Conservation (phyloP, 2,113 vertebrate genomes). For the Fulica atra region DNA sequence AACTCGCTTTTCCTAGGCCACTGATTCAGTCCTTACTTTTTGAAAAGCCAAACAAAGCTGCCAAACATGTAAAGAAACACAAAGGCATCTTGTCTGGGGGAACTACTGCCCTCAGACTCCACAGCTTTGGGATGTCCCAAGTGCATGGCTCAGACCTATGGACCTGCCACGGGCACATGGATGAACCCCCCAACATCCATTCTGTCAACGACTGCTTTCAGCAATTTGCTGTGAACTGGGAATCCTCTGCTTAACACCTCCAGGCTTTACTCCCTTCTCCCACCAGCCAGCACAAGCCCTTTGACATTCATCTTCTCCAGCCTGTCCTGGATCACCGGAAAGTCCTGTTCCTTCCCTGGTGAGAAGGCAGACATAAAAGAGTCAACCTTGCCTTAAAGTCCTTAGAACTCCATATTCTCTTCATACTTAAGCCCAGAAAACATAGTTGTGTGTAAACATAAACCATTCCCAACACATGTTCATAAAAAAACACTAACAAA, state of each 20-base stretch:
- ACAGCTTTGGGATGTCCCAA: not conserved
- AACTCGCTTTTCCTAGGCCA: not conserved
- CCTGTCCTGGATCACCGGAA: not conserved
- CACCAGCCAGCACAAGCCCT: not conserved
- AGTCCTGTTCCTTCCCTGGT: not conserved
- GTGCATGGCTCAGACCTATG: not conserved
- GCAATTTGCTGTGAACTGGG: not conserved
- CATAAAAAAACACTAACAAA: not conserved
- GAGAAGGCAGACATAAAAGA: not conserved
- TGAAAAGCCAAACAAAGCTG: not conserved
- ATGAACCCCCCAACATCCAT: not conserved
- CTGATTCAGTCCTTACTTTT: not conserved
- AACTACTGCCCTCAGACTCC: not conserved
- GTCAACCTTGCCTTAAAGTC: not conserved
- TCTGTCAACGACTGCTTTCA: not conserved
- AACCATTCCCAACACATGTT: not conserved
- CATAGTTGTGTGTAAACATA: not conserved
- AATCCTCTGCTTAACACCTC: not conserved
- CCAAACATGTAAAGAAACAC: not conserved
- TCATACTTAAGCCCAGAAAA: not conserved
- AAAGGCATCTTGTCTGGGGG: too few relatives aligned
- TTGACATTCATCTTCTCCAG: not conserved
- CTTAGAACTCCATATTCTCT: not conserved
- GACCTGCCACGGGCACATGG: not conserved
- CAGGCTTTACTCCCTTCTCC: not conserved